Evolutionary conservation across 2,888 invertebrate species (phyloP).

Genomic region (Caenorhabditis auriculariae): DNA sequence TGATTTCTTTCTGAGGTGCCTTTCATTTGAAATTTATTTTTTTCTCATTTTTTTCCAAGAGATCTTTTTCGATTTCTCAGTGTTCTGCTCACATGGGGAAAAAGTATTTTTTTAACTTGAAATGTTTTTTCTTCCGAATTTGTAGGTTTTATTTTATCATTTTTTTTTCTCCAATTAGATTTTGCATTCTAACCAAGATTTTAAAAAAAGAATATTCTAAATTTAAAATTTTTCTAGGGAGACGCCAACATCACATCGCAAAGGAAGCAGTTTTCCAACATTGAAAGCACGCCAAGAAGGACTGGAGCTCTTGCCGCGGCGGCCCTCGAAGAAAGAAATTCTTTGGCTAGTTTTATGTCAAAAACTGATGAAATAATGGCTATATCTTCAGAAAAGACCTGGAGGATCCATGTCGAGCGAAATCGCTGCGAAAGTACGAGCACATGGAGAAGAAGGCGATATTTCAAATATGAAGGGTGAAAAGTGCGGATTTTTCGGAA

Average conservation of each 20-base stretch:
- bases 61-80: too few relatives aligned
- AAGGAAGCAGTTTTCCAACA: conserved; percentile 16
- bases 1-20: too few relatives aligned
- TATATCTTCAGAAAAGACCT: conserved; percentile 23
- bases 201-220: not conserved
- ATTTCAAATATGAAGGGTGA: conserved; percentile 45
- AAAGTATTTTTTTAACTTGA: too few relatives aligned
- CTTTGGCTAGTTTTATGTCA: not conserved
- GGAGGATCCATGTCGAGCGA: conserved; percentile 26
- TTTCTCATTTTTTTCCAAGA: too few relatives aligned
- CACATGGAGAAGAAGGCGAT: conserved; percentile 40
- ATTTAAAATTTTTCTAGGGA: conserved; percentile 3
- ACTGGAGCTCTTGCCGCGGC: conserved; percentile 13
- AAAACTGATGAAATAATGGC: not conserved
- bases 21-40: too few relatives aligned
- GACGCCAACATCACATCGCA: conserved; percentile 12
- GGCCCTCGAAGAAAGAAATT: not conserved
- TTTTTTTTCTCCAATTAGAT: too few relatives aligned
- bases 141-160: too few relatives aligned
- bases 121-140: too few relatives aligned
- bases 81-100: too few relatives aligned
- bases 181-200: not conserved
- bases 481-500: too few relatives aligned
- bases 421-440: conserved; percentile 42
- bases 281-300: conserved; percentile 28